Conservation (phyloP, 1,140 invertebrate genomes). For the Aphidius ervi region DNA sequence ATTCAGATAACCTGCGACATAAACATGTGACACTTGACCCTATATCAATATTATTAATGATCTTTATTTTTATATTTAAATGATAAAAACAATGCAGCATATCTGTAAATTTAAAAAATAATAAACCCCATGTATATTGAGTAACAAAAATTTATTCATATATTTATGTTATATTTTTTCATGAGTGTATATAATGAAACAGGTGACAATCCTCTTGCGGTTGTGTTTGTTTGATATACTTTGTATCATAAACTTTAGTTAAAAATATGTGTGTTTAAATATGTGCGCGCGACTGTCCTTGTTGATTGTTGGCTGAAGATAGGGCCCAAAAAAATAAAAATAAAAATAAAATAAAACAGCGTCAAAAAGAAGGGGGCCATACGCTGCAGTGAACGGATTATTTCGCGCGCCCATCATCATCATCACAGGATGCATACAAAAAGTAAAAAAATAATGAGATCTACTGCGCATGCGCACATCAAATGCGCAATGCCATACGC, state of each 20-base stretch:
- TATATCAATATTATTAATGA: conserved; percentile 10
- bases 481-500: conserved; percentile 7
- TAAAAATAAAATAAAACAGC: conserved; percentile 22
- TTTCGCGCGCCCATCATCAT: conserved; percentile 31
- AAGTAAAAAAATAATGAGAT: not conserved
- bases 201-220: conserved; percentile 52
- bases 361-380: conserved; percentile 37
- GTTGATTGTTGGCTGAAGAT: no score
- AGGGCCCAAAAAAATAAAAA: no score
- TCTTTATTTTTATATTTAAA: no score
- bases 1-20: conserved; percentile 6
- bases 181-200: conserved; percentile 31
- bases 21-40: conserved; percentile 19
- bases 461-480: conserved; percentile 29
- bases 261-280: no score
- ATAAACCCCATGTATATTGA: no score
- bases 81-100: no score
- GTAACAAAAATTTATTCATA: not conserved
- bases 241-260: no score
- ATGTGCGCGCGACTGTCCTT: no score
- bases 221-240: conserved; percentile 27
- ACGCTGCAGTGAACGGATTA: conserved; percentile 39
- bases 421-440: not conserved
- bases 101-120: no score
- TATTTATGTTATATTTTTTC: no score